Evolutionary conservation across 2,888 invertebrate genomes (phyloP), one percentile per base, ranked within the genome.

Genomic region (Octonoba sinensis): DNA sequence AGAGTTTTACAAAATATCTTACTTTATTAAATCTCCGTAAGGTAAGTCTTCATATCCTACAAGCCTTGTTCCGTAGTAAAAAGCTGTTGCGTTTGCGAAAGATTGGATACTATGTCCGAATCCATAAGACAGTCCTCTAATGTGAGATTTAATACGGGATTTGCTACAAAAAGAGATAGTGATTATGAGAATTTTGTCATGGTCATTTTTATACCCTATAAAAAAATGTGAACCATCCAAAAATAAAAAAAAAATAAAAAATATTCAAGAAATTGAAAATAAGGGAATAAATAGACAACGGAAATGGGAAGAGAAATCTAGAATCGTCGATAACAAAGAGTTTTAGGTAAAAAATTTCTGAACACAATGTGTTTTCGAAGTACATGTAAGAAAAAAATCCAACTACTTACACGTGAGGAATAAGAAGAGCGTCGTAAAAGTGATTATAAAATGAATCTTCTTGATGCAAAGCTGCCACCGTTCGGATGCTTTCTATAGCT

Each of bases 401-500:
- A 1, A 51, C 8, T 20, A 62, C 70, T 59, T 24, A 82, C 82
- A 44, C 71, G 49, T 64, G 65, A 2, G 82, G 75, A 16, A n/a
- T 51, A 15, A 75, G 12, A 6, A 82, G 62, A 18, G 75, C 57
- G 54, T 69, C 18, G 11, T 36, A 22, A n/a, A 71, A 82, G 20
- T 71, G 64, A 3, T 22, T 20, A 15, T 92, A 85, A 16, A 93
- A 91, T n/a, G 90, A 89, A 46, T 90, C 88, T 86, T 94, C 94
- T 16, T 92, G 90, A 0, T 93, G 92, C 79, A 87, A 81, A 20
- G 87, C 86, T 18, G 86, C 87, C 15, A 87, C 87, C 11, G 95
- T 95, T 56, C 94, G 90, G 8, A 94, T 92, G 86, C 93, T 94
- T 6, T 91, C 90, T 56, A 94, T 93, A 0, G 93, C 93, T 85